Evolutionary conservation across 2,888 invertebrate genomes (phyloP), one percentile per base, ranked within the genome.

Genomic region (Calameuta idolon): DNA sequence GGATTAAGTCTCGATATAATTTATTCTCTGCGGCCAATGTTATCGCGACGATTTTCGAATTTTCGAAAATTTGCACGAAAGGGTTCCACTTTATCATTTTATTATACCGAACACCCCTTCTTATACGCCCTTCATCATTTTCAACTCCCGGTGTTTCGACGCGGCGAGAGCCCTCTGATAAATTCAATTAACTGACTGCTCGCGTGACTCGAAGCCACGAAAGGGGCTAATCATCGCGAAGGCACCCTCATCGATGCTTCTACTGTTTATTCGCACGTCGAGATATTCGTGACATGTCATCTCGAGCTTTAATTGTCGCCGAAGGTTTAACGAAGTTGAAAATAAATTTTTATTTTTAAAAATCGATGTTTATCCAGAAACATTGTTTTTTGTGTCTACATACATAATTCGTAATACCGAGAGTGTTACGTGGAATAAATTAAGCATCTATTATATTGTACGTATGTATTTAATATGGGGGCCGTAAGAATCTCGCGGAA

Each of bases 171-270:
- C 23, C 23, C 55, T 55, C 55, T 55, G 23, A 55, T 55, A 71
- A 71, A 71, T 71, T 71, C 71, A 71, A 71, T 71, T 71, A 71
- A 71, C 31, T 1, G 71, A 31, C 33, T 71, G 31, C 33, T 34
- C 71, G 34, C 71, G 71, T 71, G 71, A 71, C 71, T 33, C 71
- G 12, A 34, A 31, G 71, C 71, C 71, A 71, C 71, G 71, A 71
- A 71, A 71, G 71, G 71, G 71, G 31, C 71, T 71, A 71, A 71
- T 71, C 71, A 31, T 71, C 71, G 31, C 71, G 71, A 34, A 34
- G 71, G 31, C 33, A 34, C 71, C 12, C 55, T 34, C 31, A 12
- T 71, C 71, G 33, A 15, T 33, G 15, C 71, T 71, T 31, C 55
- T 31, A 12, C 71, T 34, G 23, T 71, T 71, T 30, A 71, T 71